Evolutionary conservation across 2,113 vertebrate genomes (phyloP).

Genomic region (Oreochromis spilurus): DNA sequence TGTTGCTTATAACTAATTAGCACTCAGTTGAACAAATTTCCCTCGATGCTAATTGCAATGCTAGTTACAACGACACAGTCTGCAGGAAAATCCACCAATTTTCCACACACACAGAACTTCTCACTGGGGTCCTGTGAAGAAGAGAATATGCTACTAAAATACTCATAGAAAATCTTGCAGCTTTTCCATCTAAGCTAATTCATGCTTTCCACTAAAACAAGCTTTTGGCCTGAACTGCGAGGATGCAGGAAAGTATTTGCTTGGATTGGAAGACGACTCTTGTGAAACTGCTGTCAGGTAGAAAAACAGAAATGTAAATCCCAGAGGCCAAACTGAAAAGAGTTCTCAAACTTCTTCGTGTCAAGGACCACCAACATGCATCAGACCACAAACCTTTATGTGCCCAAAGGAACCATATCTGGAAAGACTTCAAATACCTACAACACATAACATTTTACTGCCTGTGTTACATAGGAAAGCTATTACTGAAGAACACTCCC

Average conservation of each 20-base stretch:
- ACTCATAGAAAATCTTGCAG: conserved; percentile 1
- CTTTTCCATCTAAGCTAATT: conserved; percentile 9
- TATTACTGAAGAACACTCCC: not conserved
- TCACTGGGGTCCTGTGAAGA: not conserved
- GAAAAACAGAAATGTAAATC: conserved; percentile 5
- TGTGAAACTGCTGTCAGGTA: conserved; percentile 2
- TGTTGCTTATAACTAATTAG: not conserved
- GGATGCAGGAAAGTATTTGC: not conserved
- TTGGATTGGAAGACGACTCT: not conserved
- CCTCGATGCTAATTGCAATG: not conserved
- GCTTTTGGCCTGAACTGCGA: not conserved
- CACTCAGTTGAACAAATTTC: not conserved
- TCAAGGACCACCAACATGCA: not conserved
- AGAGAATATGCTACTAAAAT: conserved; percentile 24
- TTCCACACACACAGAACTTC: conserved; percentile 51
- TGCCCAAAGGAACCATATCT: not conserved
- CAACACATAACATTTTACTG: not conserved
- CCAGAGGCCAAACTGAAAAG: not conserved
- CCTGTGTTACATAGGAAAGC: not conserved
- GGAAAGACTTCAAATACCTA: not conserved
- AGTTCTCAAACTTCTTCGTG: not conserved
- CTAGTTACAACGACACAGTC: conserved; percentile 12
- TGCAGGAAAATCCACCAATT: conserved; percentile 48
- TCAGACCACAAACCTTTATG: not conserved
- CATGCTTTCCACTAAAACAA: not conserved